Evolutionary conservation across 1,140 invertebrate species (phyloP), one percentile per base, ranked within the genome.

Genomic region (Lepidostoma basale): DNA sequence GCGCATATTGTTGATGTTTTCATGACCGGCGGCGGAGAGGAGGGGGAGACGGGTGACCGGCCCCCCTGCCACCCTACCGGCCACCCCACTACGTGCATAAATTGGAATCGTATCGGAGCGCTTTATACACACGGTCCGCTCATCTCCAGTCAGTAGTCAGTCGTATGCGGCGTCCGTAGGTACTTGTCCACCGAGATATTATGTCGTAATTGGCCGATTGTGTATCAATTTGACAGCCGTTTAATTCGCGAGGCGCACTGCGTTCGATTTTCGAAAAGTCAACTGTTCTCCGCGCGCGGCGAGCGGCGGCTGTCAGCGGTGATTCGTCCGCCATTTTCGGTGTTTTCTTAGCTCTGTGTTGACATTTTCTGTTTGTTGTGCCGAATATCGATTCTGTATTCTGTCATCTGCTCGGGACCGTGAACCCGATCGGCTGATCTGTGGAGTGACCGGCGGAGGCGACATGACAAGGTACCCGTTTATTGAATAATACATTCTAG

Each of bases 1-100:
- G 33, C 33, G 33, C 14, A 36, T 6, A 36, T 36, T 36, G 45
- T 49, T 49, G 45, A 49, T 49, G 45, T 49, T 49, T 49, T 49
- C 20, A 49, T 49, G 9, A 23, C 45, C 45, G 45, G 45, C 22
- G 18, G 45, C n/a, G n/a, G n/a, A n/a, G n/a, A n/a, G n/a, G n/a
- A n/a, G n/a, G n/a, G n/a, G n/a, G n/a, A n/a, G n/a, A n/a, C n/a
- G n/a, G n/a, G n/a, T 49, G 9, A 23, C 45, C 45, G 45, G 45
- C 22, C 18, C 20, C 9, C 33, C 33, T 9, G 33, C 33, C 14
- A 12, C 22, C 45, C 45, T 23, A 18, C 25, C 45, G 20, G 20
- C 8, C 44, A 25, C 22, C 45, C 1, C 33, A 9, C 9, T 9
- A 12, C 14, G 45, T 49, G 45, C 45, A 49, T 49, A 49, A 26